These are phyloP conservation scores for Catalaphyllia jardinei DNA, from an alignment of 64 coral and sea anemone species.

Conservation along the genomic window DNA sequence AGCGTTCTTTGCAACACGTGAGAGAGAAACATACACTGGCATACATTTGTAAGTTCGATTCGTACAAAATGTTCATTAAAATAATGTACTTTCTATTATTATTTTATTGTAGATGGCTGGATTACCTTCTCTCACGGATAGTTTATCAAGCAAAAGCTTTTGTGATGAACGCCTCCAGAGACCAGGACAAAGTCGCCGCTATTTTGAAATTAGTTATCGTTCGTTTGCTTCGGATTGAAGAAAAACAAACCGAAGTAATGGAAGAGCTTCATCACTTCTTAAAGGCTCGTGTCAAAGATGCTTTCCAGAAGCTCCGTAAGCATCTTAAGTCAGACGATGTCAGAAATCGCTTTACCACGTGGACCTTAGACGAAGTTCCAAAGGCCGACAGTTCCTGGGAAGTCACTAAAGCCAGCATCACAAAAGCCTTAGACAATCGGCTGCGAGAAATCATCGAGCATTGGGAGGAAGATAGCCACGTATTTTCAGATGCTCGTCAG, in stretches of 20 bases:
- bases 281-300: not conserved
- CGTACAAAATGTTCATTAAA: not conserved
- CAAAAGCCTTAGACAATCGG: not conserved
- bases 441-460: constrained; percentile 16
- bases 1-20: too few species aligned
- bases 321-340: constrained; percentile 7
- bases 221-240: not conserved
- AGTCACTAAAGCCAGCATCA: not conserved
- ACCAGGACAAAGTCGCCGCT: not conserved
- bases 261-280: not conserved
- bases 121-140: constrained; percentile 7
- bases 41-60: not conserved
- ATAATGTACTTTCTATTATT: not conserved
- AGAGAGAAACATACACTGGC: not conserved
- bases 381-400: constrained; percentile 1
- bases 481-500: constrained; percentile 3
- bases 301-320: not conserved
- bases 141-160: not conserved
- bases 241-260: constrained; percentile 3
- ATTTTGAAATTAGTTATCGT: not conserved
- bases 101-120: not conserved
- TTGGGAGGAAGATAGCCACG: constrained; percentile 43
- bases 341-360: not conserved
- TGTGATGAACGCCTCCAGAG: not conserved
- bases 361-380: constrained; percentile 37